Evolutionary conservation across 2,113 vertebrate species (phyloP).

Genomic region (Plectropomus leopardus): DNA sequence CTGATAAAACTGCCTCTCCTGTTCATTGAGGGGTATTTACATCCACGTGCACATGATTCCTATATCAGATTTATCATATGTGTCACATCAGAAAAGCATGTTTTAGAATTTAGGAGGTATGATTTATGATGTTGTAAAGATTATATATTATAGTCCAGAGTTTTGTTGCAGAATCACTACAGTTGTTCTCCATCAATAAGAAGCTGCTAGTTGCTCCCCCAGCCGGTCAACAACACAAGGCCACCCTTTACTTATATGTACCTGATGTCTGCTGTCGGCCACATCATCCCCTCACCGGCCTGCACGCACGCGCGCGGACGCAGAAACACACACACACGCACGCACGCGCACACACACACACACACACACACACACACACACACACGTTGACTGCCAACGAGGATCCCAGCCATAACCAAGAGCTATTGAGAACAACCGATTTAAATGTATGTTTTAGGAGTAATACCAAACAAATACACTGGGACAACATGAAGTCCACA

Average conservation of each 20-base stretch:
- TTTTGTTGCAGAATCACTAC: background rate
- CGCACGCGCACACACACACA: slow-evolving; percentile 2
- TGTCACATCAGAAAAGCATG: background rate
- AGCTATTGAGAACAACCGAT: background rate
- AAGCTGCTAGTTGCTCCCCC: slow-evolving; percentile 55
- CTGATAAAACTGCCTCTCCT: background rate
- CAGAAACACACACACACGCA: slow-evolving; percentile 6
- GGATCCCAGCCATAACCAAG: background rate
- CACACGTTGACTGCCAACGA: slow-evolving; percentile 23
- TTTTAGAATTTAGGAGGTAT: background rate
- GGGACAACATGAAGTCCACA: background rate
- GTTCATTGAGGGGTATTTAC: background rate
- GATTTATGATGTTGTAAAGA: background rate
- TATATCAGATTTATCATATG: background rate
- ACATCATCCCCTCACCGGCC: slow-evolving; percentile 61
- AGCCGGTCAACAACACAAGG: slow-evolving; percentile 30
- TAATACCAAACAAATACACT: background rate
- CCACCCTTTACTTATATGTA: slow-evolving; percentile 45
- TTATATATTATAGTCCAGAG: background rate
- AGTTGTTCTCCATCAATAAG: background rate
- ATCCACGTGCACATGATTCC: background rate
- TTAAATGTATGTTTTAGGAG: background rate
- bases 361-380: slow-evolving; percentile 4
- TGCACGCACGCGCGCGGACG: background rate
- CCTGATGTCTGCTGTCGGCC: slow-evolving; percentile 68